These are phyloP conservation scores for Microctenopoma steveboyesi DNA, from an alignment of 2,797 vertebrate genomes.

Conservation along the genomic window DNA sequence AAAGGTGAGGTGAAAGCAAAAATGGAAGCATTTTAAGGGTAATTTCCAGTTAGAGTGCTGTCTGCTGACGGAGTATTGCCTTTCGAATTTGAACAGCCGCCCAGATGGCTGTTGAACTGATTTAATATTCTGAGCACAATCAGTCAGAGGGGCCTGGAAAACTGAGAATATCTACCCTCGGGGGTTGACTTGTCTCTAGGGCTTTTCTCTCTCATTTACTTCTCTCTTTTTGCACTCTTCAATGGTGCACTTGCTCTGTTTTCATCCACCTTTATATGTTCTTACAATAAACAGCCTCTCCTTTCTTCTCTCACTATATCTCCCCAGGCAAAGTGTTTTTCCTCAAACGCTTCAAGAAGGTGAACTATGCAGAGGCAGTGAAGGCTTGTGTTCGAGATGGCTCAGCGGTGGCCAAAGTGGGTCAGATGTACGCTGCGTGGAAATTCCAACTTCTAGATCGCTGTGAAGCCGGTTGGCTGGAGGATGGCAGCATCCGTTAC, in stretches of 20 bases:
- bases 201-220: constrained; percentile 33
- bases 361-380: constrained; percentile 88
- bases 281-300: constrained; percentile 32
- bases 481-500: constrained; percentile 93
- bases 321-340: constrained; percentile 91
- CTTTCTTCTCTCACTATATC: neutral
- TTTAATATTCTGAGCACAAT: constrained; percentile 67
- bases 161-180: constrained; percentile 48
- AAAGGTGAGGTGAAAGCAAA: constrained; percentile 57
- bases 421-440: constrained; percentile 95
- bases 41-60: constrained; percentile 48
- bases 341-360: constrained; percentile 92
- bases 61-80: constrained; percentile 31
- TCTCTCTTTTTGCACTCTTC: constrained; percentile 26
- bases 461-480: constrained; percentile 94
- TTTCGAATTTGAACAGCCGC: constrained; percentile 56
- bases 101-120: constrained; percentile 49
- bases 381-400: constrained; percentile 89
- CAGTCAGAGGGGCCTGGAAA: constrained; percentile 40
- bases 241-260: constrained; percentile 41
- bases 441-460: constrained; percentile 94
- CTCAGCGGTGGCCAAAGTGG: constrained; percentile 89
- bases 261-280: constrained; percentile 36
- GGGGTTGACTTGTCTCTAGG: constrained; percentile 46
- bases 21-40: constrained; percentile 58